phyloP scores from a whole-genome alignment of 1,140 invertebrate genomes.

The Eupristina koningsbergeri region DNA sequence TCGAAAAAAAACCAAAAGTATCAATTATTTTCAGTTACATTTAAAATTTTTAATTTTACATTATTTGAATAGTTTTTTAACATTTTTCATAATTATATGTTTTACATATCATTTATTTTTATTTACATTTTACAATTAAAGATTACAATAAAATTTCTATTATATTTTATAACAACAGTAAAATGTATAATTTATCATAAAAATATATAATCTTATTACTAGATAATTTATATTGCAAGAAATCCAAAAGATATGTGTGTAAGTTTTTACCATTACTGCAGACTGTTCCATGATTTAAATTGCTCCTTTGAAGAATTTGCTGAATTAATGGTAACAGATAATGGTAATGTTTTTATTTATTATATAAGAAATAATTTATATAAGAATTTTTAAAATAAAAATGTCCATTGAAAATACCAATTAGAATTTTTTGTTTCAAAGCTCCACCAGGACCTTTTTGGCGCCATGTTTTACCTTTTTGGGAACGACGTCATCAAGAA shows the following conservation, averaged over 20 bases:
- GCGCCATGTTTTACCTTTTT: conserved; percentile 80
- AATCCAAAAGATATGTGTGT: conserved; percentile 95
- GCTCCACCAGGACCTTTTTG: conserved; percentile 81
- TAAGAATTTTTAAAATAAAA: neutral
- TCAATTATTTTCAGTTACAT: conserved; percentile 31
- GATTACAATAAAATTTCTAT: too few relatives aligned
- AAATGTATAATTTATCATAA: too few relatives aligned
- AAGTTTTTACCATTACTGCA: conserved; percentile 91
- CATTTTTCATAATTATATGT: neutral
- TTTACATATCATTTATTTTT: neutral
- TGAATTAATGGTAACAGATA: conserved; percentile 82
- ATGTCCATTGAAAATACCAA: neutral
- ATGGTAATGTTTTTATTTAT: conserved; percentile 63
- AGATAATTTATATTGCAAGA: conserved; percentile 92
- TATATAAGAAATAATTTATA: neutral
- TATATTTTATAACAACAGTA: too few relatives aligned
- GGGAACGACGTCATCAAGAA: conserved; percentile 81
- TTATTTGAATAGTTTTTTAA: neutral
- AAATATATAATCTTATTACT: conserved; percentile 63
- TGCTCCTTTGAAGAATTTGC: conserved; percentile 87
- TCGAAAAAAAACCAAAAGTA: conserved; percentile 82
- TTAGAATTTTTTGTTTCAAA: conserved; percentile 14
- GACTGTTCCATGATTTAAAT: conserved; percentile 80
- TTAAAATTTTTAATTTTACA: conserved; percentile 11
- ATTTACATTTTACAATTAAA: too few relatives aligned